Evolutionary conservation across 2,113 vertebrate genomes (phyloP).

Genomic region (Forbesichthys papilliferus): DNA sequence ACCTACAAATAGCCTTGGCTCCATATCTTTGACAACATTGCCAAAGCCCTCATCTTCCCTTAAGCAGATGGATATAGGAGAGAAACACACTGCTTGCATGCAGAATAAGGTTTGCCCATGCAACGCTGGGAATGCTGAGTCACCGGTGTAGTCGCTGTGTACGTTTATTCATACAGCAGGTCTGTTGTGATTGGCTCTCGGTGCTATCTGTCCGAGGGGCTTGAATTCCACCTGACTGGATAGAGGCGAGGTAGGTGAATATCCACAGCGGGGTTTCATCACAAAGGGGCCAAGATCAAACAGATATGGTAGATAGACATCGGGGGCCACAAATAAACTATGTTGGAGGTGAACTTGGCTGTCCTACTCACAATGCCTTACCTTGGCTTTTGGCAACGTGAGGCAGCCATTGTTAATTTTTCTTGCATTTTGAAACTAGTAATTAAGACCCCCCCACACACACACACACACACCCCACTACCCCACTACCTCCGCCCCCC

Average conservation of each 20-base stretch:
- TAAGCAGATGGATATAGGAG: slow-evolving; percentile 23
- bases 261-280: slow-evolving; percentile 13
- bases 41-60: slow-evolving; percentile 25
- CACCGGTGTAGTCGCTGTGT: background rate
- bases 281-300: slow-evolving; percentile 49
- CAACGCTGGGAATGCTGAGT: slow-evolving; percentile 41
- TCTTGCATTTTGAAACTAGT: slow-evolving; percentile 77
- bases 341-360: slow-evolving; percentile 52
- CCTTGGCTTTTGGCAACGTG: slow-evolving; percentile 71
- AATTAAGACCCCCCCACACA: slow-evolving; percentile 57
- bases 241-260: slow-evolving; percentile 29
- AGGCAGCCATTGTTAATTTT: slow-evolving; percentile 75
- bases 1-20: slow-evolving; percentile 27
- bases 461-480: background rate
- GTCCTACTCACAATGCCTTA: slow-evolving; percentile 45
- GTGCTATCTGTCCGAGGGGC: slow-evolving; percentile 38
- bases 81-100: slow-evolving; percentile 24
- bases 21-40: slow-evolving; percentile 51
- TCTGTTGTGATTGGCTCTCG: slow-evolving; percentile 64
- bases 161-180: slow-evolving; percentile 12
- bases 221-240: slow-evolving; percentile 32
- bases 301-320: slow-evolving; percentile 61
- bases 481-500: slow-evolving; percentile 25
- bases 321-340: slow-evolving; percentile 59
- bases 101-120: slow-evolving; percentile 24